Evolutionary conservation across 2,888 invertebrate genomes (phyloP).

Genomic region (Scaptomyza polygonia): DNA sequence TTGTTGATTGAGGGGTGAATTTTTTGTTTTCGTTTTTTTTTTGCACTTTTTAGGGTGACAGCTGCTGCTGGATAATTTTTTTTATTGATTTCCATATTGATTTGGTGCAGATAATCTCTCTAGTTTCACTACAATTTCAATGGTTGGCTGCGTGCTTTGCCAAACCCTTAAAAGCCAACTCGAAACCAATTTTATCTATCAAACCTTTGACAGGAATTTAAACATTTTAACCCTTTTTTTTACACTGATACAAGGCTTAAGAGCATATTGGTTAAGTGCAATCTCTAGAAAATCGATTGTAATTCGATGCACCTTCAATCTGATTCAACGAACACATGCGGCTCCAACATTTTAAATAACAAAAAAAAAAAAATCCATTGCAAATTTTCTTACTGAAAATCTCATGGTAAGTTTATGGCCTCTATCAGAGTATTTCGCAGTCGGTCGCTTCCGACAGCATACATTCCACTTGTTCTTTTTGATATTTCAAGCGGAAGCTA

Average conservation of each 20-base stretch:
- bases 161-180: slow-evolving; percentile 42
- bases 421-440: background rate
- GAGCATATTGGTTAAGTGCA: background rate
- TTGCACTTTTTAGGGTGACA: slow-evolving; percentile 48
- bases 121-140: slow-evolving; percentile 31
- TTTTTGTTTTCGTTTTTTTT: slow-evolving; percentile 18
- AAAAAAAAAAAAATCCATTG: too few species aligned
- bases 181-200: slow-evolving; percentile 38
- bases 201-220: slow-evolving; percentile 43
- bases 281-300: background rate
- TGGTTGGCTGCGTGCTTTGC: slow-evolving; percentile 9
- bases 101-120: slow-evolving; percentile 63
- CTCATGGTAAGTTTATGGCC: background rate
- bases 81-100: slow-evolving; percentile 80
- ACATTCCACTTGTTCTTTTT: slow-evolving; percentile 20
- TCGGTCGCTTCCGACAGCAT: background rate
- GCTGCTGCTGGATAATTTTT: slow-evolving; percentile 56
- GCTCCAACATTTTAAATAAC: too few species aligned
- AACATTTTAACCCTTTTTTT: slow-evolving; percentile 65
- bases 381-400: too few species aligned
- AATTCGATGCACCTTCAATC: background rate
- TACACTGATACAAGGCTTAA: background rate
- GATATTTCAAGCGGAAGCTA: slow-evolving; percentile 57
- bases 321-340: too few species aligned
- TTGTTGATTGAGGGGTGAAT: slow-evolving; percentile 27